A percentile compares a stretch with the other conserved stretches of the same genome.
These are phyloP conservation scores for Carposina sasakii DNA, from an alignment of 1,140 invertebrate genomes.

Conservation along the genomic window DNA sequence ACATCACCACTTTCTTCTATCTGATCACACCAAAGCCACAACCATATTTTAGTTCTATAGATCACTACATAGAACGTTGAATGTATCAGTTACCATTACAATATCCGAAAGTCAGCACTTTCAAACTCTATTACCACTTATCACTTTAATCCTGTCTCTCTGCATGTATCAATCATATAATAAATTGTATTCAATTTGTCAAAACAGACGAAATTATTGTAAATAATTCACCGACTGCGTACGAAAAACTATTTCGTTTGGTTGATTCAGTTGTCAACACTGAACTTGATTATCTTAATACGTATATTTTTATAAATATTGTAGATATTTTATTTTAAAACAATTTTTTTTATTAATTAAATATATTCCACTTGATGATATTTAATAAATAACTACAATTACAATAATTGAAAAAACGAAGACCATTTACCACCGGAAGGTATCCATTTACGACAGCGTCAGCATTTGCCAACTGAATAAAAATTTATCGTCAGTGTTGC, in stretches of 20 bases:
- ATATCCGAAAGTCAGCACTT: too few relatives aligned
- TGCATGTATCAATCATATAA: too few relatives aligned
- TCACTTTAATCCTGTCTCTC: too few relatives aligned
- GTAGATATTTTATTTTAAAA: background rate
- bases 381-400: background rate
- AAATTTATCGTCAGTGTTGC: slow-evolving; percentile 9
- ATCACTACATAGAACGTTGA: slow-evolving; percentile 52
- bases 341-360: background rate
- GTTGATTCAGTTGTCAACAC: slow-evolving; percentile 42
- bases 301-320: background rate
- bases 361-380: slow-evolving; percentile 1
- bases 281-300: slow-evolving; percentile 27
- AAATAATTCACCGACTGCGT: slow-evolving; percentile 70
- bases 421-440: slow-evolving; percentile 37
- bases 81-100: slow-evolving; percentile 52
- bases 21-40: slow-evolving; percentile 57
- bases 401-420: slow-evolving; percentile 20
- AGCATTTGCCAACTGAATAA: slow-evolving; percentile 53
- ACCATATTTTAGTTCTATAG: slow-evolving; percentile 68
- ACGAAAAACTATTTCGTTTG: slow-evolving; percentile 60
- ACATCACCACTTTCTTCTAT: slow-evolving; percentile 66
- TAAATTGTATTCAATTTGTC: too few relatives aligned
- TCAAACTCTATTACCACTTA: too few relatives aligned
- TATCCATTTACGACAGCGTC: slow-evolving; percentile 47
- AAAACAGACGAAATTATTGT: slow-evolving; percentile 67